Evolutionary conservation across 2,888 invertebrate genomes (phyloP), one percentile per base, ranked within the genome.

Genomic region (Chrysolina americana): DNA sequence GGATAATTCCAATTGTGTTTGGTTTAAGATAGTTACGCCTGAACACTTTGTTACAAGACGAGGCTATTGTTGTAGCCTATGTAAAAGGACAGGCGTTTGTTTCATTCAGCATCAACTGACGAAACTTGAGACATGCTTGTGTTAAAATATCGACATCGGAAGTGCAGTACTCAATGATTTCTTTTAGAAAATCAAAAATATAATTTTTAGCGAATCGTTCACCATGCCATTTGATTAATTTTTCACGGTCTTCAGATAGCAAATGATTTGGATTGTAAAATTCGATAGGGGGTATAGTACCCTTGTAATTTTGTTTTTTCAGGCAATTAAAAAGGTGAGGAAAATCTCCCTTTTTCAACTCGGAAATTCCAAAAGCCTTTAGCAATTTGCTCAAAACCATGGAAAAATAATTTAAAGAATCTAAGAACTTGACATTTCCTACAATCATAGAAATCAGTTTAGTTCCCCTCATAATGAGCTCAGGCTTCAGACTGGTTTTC

Each of bases 161-260:
- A 21, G 74, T 66, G 70, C 79, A 81, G 65, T 81, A 81, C 11
- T 77, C 73, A 0, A 81, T 64, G 2, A 86, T 48, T 47, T 85
- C 83, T 21, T 80, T 76, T 70, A 79, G 41, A 65, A 85, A 79
- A 75, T 84, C 72, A 71, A 85, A 85, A 79, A 84, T 70, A 71
- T 79, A 19, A 81, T 68, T 65, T 13, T 28, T 5, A 28, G 28
- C 5, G 28, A 73, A 44, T 28, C 70, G n/a, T 50, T 64, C 21
- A 8, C n/a, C 68, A 59, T 75, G 50, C 78, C 78, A 79, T 15
- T 68, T 15, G 8, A 78, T 5, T n/a, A 76, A 75, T 15, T 71
- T 64, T 6, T 56, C 50, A 15, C 78, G 21, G 15, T 28, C 68
- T 19, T 66, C 59, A 2, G 28, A 2, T 15, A 48, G 70, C 62